Percentiles rank a stretch among this genome's conserved stretches.
These are phyloP conservation scores for Drosophila parthenogenetica DNA, from an alignment of 2,888 invertebrate genomes.

Conservation along the genomic window DNA sequence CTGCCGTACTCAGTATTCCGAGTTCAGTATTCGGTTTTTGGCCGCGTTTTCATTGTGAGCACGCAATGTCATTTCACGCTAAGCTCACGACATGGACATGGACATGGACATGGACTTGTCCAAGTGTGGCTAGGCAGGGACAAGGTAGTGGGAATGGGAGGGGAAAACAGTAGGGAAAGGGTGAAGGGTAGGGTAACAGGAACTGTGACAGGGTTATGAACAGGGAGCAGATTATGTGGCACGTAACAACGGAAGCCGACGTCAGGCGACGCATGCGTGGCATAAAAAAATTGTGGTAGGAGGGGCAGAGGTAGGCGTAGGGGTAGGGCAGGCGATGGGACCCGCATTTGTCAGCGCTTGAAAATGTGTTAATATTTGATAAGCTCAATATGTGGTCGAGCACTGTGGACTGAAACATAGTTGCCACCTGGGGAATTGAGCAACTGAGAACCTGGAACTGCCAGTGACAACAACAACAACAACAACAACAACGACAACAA, in stretches of 20 bases:
- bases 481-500: neutral
- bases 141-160: neutral
- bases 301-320: neutral
- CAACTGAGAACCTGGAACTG: slow-evolving; percentile 20
- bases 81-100: slow-evolving; percentile 56
- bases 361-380: slow-evolving; percentile 81
- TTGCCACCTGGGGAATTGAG: slow-evolving; percentile 41
- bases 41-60: slow-evolving; percentile 57
- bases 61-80: slow-evolving; percentile 76
- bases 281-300: slow-evolving; percentile 1
- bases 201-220: slow-evolving; percentile 16
- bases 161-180: no score
- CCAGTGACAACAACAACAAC: slow-evolving; percentile 1
- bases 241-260: slow-evolving; percentile 75
- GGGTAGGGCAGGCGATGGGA: neutral
- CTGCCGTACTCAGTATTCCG: slow-evolving; percentile 9
- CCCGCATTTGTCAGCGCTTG: slow-evolving; percentile 72
- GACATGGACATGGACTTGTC: slow-evolving; percentile 51
- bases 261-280: slow-evolving; percentile 55
- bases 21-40: slow-evolving; percentile 39
- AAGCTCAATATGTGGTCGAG: slow-evolving; percentile 76
- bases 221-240: slow-evolving; percentile 33
- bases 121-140: slow-evolving; percentile 28
- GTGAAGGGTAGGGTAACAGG: neutral
- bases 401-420: slow-evolving; percentile 3